Percentiles rank a stretch among this genome's conserved stretches.
phyloP scores from a whole-genome alignment of 2,797 vertebrate genomes.

The Thalassophryne amazonica region DNA sequence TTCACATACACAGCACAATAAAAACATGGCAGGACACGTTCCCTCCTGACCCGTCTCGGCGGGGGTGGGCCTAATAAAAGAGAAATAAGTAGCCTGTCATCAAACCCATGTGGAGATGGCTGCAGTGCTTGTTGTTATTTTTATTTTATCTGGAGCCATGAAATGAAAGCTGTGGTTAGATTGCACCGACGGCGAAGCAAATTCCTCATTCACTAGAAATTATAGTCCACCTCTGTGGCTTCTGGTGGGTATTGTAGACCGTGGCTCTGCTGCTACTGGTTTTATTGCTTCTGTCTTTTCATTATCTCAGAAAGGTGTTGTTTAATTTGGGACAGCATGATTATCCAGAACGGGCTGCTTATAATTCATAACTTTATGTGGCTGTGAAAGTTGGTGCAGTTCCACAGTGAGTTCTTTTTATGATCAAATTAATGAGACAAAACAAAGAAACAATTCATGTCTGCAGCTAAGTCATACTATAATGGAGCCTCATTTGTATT shows the following conservation, averaged over 20 bases:
- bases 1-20: constrained; percentile 42
- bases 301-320: constrained; percentile 21
- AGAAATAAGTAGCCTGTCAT: constrained; percentile 57
- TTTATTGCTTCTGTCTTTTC: constrained; percentile 44
- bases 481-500: no score
- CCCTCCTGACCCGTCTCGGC: constrained; percentile 37
- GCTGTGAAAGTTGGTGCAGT: not conserved
- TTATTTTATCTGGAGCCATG: constrained; percentile 29
- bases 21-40: constrained; percentile 40
- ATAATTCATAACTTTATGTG: not conserved
- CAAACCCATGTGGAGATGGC: constrained; percentile 39
- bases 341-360: not conserved
- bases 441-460: not conserved
- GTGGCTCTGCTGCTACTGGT: not conserved
- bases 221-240: constrained; percentile 23
- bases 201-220: constrained; percentile 38
- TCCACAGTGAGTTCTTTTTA: not conserved
- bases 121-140: constrained; percentile 35
- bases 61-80: constrained; percentile 55
- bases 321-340: not conserved
- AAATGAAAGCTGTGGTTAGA: constrained; percentile 53
- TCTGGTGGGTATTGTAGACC: constrained; percentile 17
- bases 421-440: not conserved
- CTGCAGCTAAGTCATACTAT: no score
- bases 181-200: constrained; percentile 9